Evolutionary conservation across 1,140 invertebrate species (phyloP).

Genomic region (Proales similis): DNA sequence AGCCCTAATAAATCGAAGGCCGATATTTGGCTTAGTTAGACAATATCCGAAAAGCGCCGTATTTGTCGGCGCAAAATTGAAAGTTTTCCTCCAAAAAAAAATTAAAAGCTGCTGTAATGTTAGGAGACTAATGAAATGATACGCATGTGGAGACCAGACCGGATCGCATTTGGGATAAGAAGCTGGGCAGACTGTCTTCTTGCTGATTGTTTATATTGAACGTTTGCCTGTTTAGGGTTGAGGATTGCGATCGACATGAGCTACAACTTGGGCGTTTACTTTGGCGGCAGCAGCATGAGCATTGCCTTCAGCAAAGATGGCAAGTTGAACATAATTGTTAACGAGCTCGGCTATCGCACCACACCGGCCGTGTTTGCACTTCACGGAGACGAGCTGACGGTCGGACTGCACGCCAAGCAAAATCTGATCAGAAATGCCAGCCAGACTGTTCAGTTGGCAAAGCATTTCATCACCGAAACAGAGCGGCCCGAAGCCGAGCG

Average conservation of each 20-base stretch:
- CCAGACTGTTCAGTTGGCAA: conserved; percentile 13
- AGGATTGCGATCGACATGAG: conserved; percentile 30
- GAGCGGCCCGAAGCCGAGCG: not conserved
- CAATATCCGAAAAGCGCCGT: too few species aligned
- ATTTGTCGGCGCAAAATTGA: too few species aligned
- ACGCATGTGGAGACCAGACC: too few species aligned
- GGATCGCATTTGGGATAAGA: too few species aligned
- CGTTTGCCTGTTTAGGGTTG: too few species aligned
- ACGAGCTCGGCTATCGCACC: conserved; percentile 20
- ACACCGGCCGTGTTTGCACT: conserved; percentile 18
- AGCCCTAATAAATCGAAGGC: too few species aligned
- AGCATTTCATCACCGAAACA: conserved; percentile 32
- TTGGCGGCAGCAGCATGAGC: conserved; percentile 27
- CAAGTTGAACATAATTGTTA: conserved; percentile 24
- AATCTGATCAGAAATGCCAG: conserved; percentile 16
- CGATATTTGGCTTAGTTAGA: too few species aligned
- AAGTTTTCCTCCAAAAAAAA: too few species aligned
- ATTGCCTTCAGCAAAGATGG: conserved; percentile 21
- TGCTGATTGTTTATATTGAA: too few species aligned
- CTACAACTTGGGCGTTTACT: conserved; percentile 29
- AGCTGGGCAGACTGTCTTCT: too few species aligned
- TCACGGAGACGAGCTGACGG: conserved; percentile 7
- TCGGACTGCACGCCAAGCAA: conserved; percentile 29
- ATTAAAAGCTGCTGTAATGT: too few species aligned
- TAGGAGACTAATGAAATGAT: too few species aligned